phyloP scores from a whole-genome alignment of 2,888 invertebrate species.

The Onchidella celtica region DNA sequence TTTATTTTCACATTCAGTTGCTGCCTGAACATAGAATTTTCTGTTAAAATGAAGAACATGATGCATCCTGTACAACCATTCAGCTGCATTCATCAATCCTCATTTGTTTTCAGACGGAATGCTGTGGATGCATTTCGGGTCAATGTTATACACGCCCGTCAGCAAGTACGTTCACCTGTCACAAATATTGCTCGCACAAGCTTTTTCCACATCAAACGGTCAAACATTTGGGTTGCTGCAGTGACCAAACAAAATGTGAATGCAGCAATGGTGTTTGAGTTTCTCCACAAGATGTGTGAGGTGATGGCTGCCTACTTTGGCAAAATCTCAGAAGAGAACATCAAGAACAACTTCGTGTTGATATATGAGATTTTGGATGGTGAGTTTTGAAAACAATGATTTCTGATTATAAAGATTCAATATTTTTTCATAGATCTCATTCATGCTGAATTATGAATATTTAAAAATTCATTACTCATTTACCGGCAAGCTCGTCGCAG shows the following conservation, averaged over 20 bases:
- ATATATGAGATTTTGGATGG: conserved; percentile 99
- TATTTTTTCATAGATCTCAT: no score
- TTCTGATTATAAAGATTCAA: no score
- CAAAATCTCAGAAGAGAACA: conserved; percentile 99
- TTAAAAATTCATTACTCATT: no score
- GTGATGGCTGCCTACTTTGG: conserved; percentile 99
- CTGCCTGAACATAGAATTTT: no score
- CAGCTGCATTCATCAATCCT: no score
- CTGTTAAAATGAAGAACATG: no score
- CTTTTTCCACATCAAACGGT: conserved; percentile 99
- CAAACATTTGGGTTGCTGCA: conserved; percentile 99
- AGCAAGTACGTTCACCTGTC: conserved; percentile 97
- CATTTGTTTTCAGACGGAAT: conserved; percentile 85
- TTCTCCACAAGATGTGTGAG: conserved; percentile 93
- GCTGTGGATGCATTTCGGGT: conserved; percentile 99
- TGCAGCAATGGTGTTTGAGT: conserved; percentile 99
- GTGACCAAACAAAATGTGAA: conserved; percentile 99
- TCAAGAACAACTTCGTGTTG: conserved; percentile 99
- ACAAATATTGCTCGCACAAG: conserved; percentile 99
- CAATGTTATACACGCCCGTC: conserved; percentile 99
- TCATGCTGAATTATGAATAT: no score
- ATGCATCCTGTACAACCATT: no score
- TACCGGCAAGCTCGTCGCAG: no score
- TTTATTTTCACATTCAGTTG: no score
- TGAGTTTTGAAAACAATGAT: no score